Evolutionary conservation across 2,113 vertebrate species (phyloP).

Genomic region (Atractosteus spatula): DNA sequence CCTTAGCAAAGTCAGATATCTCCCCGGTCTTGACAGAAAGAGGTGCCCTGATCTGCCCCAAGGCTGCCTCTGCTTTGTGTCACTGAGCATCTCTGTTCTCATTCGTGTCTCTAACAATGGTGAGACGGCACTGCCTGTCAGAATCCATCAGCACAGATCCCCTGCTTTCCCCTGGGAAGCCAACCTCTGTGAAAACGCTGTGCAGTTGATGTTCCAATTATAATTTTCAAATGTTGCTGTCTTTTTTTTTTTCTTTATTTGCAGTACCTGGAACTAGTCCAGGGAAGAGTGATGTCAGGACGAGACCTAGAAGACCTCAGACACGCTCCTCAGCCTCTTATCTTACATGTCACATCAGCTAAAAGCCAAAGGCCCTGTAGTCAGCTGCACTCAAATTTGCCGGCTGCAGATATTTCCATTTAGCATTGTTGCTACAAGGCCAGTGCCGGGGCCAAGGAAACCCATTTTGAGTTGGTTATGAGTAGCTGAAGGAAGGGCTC

Average conservation of each 20-base stretch:
- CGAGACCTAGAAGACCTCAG: too few relatives aligned
- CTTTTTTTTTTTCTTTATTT: not conserved
- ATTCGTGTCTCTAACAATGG: constrained; percentile 12
- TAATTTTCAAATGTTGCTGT: not conserved
- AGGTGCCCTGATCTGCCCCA: not conserved
- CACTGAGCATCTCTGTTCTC: not conserved
- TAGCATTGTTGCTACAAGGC: too few relatives aligned
- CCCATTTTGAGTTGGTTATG: too few relatives aligned
- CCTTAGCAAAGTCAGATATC: not conserved
- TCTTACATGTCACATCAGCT: too few relatives aligned
- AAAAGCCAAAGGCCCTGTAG: too few relatives aligned
- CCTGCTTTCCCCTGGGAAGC: not conserved
- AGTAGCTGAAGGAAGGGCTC: too few relatives aligned
- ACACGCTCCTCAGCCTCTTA: too few relatives aligned
- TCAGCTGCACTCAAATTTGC: too few relatives aligned
- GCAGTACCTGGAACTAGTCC: not conserved
- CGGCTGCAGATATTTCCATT: too few relatives aligned
- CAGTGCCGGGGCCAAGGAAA: too few relatives aligned
- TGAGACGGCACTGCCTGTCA: constrained; percentile 1
- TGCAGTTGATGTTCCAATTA: not conserved
- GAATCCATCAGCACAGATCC: not conserved
- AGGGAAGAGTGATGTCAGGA: too few relatives aligned
- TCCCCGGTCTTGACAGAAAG: not conserved
- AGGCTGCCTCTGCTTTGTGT: not conserved
- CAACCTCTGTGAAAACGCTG: constrained; percentile 15